A percentile compares a stretch with the other conserved stretches of the same genome.
These are phyloP conservation scores for Temnothorax ravouxi DNA, from an alignment of 2,888 invertebrate species.

Conservation along the genomic window DNA sequence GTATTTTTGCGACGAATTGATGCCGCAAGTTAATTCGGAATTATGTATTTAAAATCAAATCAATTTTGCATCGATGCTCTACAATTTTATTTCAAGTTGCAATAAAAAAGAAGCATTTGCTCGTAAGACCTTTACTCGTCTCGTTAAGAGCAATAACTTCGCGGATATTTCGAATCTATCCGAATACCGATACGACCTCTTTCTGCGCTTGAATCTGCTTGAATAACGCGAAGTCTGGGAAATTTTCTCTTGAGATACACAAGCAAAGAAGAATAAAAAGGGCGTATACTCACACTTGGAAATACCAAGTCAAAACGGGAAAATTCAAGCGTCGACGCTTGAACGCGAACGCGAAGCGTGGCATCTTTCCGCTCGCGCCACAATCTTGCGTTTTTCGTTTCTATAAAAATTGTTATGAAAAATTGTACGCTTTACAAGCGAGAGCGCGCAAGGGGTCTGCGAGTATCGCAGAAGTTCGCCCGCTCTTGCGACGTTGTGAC, in stretches of 20 bases:
- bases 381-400: background rate
- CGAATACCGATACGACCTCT: background rate
- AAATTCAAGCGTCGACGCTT: background rate
- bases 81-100: background rate
- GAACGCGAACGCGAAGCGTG: background rate
- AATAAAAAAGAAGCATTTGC: background rate
- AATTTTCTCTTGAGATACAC: constrained; percentile 5
- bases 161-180: background rate
- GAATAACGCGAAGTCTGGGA: constrained; percentile 17
- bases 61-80: background rate
- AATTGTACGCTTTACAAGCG: constrained; percentile 9
- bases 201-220: background rate
- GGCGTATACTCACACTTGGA: background rate
- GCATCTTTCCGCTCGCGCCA: constrained; percentile 9
- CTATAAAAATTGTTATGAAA: constrained; percentile 26
- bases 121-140: background rate
- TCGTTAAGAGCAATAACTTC: background rate
- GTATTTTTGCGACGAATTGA: background rate
- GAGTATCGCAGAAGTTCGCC: background rate
- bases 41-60: background rate
- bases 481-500: background rate
- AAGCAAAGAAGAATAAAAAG: background rate
- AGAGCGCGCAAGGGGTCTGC: background rate
- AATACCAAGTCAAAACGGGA: constrained; percentile 6
- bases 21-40: background rate